Conservation (phyloP, 1,140 invertebrate species). For the Hylaeus anthracinus region DNA sequence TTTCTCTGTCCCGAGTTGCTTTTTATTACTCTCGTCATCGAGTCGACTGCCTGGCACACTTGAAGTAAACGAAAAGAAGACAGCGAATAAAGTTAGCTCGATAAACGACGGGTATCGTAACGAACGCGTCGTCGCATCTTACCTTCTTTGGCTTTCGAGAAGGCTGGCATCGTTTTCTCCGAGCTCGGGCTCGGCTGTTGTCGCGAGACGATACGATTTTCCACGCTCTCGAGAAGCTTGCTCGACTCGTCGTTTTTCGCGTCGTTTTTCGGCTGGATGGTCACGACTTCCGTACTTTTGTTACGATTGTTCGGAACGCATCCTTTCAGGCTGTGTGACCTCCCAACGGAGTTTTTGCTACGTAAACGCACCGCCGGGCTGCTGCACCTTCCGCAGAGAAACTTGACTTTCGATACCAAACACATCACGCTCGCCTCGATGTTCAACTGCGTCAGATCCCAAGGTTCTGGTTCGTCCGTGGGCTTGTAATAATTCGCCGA, state of each 20-base stretch:
- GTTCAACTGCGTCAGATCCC: constrained; percentile 93
- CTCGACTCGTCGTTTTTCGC: constrained; percentile 75
- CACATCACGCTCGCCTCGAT: constrained; percentile 95
- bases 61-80: constrained; percentile 53
- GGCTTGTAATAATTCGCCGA: constrained; percentile 91
- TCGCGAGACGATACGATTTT: constrained; percentile 42
- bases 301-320: constrained; percentile 69
- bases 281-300: constrained; percentile 71
- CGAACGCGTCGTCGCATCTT: background rate
- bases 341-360: constrained; percentile 75
- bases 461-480: constrained; percentile 92
- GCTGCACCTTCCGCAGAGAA: constrained; percentile 87
- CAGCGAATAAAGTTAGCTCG: background rate
- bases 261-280: constrained; percentile 77
- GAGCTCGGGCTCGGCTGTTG: constrained; percentile 58
- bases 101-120: background rate
- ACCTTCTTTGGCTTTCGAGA: constrained; percentile 79
- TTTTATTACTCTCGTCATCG: constrained; percentile 79
- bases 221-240: constrained; percentile 70
- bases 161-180: constrained; percentile 68
- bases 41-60: constrained; percentile 79
- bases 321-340: constrained; percentile 73
- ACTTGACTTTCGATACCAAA: constrained; percentile 90
- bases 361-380: constrained; percentile 86
- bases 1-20: constrained; percentile 82